These are phyloP conservation scores for Potamilus streckersoni DNA, from an alignment of 1,140 invertebrate genomes.

Conservation along the genomic window DNA sequence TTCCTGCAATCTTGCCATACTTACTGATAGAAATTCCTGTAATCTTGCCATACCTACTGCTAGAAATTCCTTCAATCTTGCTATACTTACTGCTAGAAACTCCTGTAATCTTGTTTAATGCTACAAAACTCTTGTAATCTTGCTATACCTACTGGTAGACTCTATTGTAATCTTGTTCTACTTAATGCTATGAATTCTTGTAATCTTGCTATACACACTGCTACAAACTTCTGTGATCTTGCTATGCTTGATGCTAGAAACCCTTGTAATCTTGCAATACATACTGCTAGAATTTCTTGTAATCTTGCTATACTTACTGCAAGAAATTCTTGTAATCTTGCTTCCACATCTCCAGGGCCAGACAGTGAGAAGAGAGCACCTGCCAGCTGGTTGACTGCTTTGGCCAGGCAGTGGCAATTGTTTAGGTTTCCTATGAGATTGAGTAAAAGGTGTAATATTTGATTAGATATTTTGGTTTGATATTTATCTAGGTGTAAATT, in stretches of 20 bases:
- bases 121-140: no score
- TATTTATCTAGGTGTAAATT: no score
- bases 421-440: constrained; percentile 82
- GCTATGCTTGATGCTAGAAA: constrained; percentile 88
- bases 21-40: constrained; percentile 95
- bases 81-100: constrained; percentile 82
- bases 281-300: constrained; percentile 86
- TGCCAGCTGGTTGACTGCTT: constrained; percentile 97
- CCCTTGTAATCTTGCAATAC: constrained; percentile 92
- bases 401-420: constrained; percentile 95
- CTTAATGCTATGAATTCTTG: no score
- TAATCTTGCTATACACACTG: constrained; percentile 70
- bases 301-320: constrained; percentile 73
- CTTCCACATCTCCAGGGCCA: constrained; percentile 94
- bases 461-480: no score
- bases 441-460: not conserved
- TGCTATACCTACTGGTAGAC: constrained; percentile 80
- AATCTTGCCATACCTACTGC: constrained; percentile 87
- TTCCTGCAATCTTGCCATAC: constrained; percentile 86
- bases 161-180: constrained; percentile 94
- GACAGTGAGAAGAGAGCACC: constrained; percentile 95
- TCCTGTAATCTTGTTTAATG: constrained; percentile 86
- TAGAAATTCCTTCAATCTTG: constrained; percentile 98
- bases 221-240: constrained; percentile 98
- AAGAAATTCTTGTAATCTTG: constrained; percentile 98